Evolutionary conservation across 2,113 vertebrate genomes (phyloP).

Genomic region (Lepus europaeus): DNA sequence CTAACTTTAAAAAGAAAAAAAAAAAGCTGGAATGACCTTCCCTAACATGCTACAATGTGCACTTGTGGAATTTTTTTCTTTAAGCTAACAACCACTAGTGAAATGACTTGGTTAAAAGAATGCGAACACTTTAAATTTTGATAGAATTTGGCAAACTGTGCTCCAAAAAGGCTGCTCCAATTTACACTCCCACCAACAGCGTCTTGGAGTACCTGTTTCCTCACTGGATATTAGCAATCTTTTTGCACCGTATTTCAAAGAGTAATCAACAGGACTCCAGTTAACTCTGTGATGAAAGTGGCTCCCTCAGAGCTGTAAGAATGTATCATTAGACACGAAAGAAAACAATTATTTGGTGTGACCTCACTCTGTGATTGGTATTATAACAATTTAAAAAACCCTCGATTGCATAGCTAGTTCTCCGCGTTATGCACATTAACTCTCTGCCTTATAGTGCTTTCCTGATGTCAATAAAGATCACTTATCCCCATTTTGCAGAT

Average conservation of each 20-base stretch:
- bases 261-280: constrained; percentile 72
- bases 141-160: constrained; percentile 70
- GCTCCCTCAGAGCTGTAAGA: constrained; percentile 75
- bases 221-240: constrained; percentile 64
- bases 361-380: constrained; percentile 66
- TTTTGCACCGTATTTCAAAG: constrained; percentile 78
- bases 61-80: background rate
- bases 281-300: constrained; percentile 70
- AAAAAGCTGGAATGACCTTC: no score
- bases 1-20: background rate
- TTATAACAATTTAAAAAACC: constrained; percentile 68
- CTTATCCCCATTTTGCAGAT: constrained; percentile 70
- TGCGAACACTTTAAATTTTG: constrained; percentile 68
- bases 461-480: constrained; percentile 38
- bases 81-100: constrained; percentile 2
- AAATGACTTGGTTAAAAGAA: constrained; percentile 54
- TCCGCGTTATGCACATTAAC: constrained; percentile 61
- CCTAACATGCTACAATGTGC: background rate
- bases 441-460: constrained; percentile 42
- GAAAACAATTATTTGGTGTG: constrained; percentile 80
- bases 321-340: constrained; percentile 79
- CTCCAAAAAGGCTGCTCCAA: constrained; percentile 65
- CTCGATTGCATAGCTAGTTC: constrained; percentile 73
- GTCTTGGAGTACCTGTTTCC: constrained; percentile 73
- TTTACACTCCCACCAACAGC: constrained; percentile 56